Conservation (phyloP, 2,113 vertebrate genomes). For the Hippocampus guttulatus region DNA sequence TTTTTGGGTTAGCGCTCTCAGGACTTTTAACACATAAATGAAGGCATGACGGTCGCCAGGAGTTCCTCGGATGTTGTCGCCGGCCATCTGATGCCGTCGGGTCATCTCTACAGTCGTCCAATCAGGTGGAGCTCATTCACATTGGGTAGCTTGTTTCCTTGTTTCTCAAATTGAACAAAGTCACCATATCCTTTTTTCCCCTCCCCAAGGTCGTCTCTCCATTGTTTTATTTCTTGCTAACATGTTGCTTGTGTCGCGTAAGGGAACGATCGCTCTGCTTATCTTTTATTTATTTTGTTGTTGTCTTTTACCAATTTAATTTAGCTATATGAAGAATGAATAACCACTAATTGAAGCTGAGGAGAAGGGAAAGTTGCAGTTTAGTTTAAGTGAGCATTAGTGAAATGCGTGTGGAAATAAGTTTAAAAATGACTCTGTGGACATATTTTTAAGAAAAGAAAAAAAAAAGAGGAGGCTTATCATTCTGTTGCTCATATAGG, state of each 20-base stretch:
- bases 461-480: slow-evolving; percentile 50
- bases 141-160: slow-evolving; percentile 17
- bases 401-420: slow-evolving; percentile 57
- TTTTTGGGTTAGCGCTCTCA: slow-evolving; percentile 95
- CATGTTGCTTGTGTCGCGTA: slow-evolving; percentile 36
- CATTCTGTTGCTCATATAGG: slow-evolving; percentile 59
- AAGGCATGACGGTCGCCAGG: slow-evolving; percentile 70
- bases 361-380: slow-evolving; percentile 34
- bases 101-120: slow-evolving; percentile 40
- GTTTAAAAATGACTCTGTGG: slow-evolving; percentile 54
- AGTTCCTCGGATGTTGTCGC: slow-evolving; percentile 48
- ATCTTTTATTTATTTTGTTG: slow-evolving; percentile 23
- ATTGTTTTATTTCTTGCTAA: slow-evolving; percentile 46
- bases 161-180: slow-evolving; percentile 34
- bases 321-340: slow-evolving; percentile 40
- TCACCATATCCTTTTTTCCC: slow-evolving; percentile 44
- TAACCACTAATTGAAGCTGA: slow-evolving; percentile 63
- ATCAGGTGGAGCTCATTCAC: slow-evolving; percentile 56
- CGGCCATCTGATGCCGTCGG: slow-evolving; percentile 32
- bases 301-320: slow-evolving; percentile 26
- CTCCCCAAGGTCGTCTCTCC: slow-evolving; percentile 4
- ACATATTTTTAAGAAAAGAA: slow-evolving; percentile 27
- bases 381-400: slow-evolving; percentile 43
- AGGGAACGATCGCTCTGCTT: slow-evolving; percentile 36
- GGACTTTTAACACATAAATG: slow-evolving; percentile 84